Percentiles rank a stretch among this genome's conserved stretches.
Evolutionary conservation across 2,888 invertebrate genomes (phyloP).

Genomic region (Epistrophella euchroma): DNA sequence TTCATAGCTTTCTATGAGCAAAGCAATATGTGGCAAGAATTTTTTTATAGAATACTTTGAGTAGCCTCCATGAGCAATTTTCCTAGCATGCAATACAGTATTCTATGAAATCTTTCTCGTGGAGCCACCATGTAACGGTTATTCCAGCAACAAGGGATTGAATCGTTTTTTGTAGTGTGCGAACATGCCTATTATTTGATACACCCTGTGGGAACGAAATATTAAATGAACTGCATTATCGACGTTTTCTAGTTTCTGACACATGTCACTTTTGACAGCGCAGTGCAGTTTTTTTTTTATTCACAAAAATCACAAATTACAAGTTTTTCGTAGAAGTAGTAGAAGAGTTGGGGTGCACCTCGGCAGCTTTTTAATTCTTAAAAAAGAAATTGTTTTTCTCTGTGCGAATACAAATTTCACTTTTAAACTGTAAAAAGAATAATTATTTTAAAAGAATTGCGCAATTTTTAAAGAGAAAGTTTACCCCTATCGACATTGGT

Average conservation of each 20-base stretch:
- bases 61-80: too few relatives aligned
- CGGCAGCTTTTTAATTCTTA: not conserved
- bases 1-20: too few relatives aligned
- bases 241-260: not conserved
- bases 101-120: too few relatives aligned
- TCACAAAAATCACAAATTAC: too few relatives aligned
- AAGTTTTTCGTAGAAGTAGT: slow-evolving; percentile 9
- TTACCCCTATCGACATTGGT: not conserved
- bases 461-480: slow-evolving; percentile 2
- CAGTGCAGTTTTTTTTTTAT: not conserved
- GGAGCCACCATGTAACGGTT: too few relatives aligned
- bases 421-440: not conserved
- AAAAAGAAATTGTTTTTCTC: slow-evolving; percentile 14
- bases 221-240: not conserved
- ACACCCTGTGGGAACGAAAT: not conserved
- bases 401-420: not conserved
- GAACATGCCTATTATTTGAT: too few relatives aligned
- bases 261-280: not conserved
- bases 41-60: too few relatives aligned
- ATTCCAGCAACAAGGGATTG: too few relatives aligned
- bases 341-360: not conserved
- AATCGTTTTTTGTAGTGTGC: too few relatives aligned
- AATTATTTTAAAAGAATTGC: not conserved
- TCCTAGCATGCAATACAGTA: too few relatives aligned
- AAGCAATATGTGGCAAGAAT: too few relatives aligned